These are phyloP conservation scores for Syngnathus floridae DNA, from an alignment of 2,113 vertebrate species.

Conservation along the genomic window DNA sequence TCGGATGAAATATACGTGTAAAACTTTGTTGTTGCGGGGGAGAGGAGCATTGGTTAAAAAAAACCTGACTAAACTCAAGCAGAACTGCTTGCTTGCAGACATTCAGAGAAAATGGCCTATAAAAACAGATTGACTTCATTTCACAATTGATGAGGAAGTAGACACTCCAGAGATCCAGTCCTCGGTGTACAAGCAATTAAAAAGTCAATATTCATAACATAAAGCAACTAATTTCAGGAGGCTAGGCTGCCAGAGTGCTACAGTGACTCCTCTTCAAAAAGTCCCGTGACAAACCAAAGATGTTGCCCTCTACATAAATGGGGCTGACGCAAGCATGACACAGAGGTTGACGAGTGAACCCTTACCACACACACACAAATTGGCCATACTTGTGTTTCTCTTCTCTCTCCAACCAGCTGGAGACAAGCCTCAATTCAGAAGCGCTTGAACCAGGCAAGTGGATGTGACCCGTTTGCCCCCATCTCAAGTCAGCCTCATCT, in stretches of 20 bases:
- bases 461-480: conserved; percentile 79
- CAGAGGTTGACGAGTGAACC: conserved; percentile 73
- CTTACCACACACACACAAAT: conserved; percentile 45
- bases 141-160: not conserved
- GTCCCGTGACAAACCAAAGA: conserved; percentile 71
- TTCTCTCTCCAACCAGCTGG: conserved; percentile 56
- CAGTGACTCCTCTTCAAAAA: conserved; percentile 55
- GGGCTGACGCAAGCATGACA: conserved; percentile 69
- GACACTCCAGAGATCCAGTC: not conserved
- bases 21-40: conserved; percentile 23
- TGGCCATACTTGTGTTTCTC: conserved; percentile 53
- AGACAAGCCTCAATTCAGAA: conserved; percentile 73
- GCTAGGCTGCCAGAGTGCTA: conserved; percentile 36
- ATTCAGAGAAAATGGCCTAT: not conserved
- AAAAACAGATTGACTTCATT: not conserved
- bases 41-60: no score
- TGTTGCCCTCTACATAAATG: conserved; percentile 71
- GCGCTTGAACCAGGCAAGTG: conserved; percentile 73
- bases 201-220: not conserved
- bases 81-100: not conserved
- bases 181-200: not conserved
- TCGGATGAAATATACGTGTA: conserved; percentile 33
- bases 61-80: no score
- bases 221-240: conserved; percentile 7
- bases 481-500: conserved; percentile 64